These are phyloP conservation scores for Drosophila ambigua DNA, from an alignment of 1,140 invertebrate genomes.

Conservation along the genomic window DNA sequence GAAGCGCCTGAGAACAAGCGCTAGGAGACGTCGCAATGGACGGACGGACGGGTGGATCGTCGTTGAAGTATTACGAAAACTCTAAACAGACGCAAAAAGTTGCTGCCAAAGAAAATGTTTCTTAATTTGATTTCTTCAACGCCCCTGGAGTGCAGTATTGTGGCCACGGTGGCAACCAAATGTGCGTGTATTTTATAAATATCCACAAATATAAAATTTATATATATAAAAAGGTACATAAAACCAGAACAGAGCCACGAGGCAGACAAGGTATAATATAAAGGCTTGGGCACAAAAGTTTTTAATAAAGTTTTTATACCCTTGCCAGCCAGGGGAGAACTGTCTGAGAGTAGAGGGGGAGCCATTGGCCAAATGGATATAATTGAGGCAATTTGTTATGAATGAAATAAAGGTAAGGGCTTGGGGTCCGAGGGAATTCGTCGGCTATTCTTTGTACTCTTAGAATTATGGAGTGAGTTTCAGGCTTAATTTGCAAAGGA, in stretches of 20 bases:
- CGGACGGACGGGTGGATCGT: constrained; percentile 8
- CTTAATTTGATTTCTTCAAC: constrained; percentile 81
- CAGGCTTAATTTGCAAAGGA: too few species aligned
- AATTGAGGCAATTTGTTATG: constrained; percentile 79
- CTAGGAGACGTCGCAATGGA: constrained; percentile 43
- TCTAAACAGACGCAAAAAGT: constrained; percentile 75
- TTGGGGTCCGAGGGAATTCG: not conserved
- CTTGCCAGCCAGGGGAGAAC: constrained; percentile 14
- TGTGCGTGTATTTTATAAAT: constrained; percentile 75
- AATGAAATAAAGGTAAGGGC: constrained; percentile 49
- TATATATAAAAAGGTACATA: constrained; percentile 30
- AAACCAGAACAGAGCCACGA: constrained; percentile 14
- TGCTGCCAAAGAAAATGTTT: constrained; percentile 68
- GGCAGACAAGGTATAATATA: constrained; percentile 53
- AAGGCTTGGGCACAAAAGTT: constrained; percentile 76
- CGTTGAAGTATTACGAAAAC: constrained; percentile 76
- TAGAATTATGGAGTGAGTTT: too few species aligned
- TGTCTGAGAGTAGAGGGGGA: constrained; percentile 9
- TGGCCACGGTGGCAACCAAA: constrained; percentile 46
- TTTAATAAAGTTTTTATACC: constrained; percentile 83
- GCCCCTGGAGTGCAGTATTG: constrained; percentile 72
- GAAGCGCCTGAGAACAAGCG: not conserved
- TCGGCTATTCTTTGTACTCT: not conserved
- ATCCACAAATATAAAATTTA: constrained; percentile 36
- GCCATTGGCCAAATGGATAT: constrained; percentile 62